Percentiles rank a stretch among this genome's conserved stretches.
phyloP scores from a whole-genome alignment of 2,113 vertebrate genomes.

The Brachypodius melanocephalos region DNA sequence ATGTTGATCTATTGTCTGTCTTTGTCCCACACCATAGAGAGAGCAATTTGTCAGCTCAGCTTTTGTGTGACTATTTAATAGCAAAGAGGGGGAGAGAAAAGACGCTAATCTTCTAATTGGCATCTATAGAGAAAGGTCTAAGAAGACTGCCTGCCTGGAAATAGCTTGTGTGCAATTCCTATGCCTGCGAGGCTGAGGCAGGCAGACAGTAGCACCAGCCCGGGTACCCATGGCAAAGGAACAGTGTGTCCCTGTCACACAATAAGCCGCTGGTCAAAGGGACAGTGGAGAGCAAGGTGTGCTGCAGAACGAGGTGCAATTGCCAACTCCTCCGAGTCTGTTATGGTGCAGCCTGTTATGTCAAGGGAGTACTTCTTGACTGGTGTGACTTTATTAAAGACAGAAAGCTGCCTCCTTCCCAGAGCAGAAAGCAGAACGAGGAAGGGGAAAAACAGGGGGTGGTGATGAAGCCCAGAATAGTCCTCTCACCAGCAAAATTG shows the following conservation, averaged over 20 bases:
- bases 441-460: background rate
- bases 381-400: slow-evolving; percentile 43
- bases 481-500: background rate
- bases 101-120: slow-evolving; percentile 82
- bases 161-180: slow-evolving; percentile 71
- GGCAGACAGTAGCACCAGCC: background rate
- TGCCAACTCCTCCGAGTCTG: background rate
- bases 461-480: background rate
- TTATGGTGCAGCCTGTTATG: slow-evolving; percentile 40
- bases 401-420: background rate
- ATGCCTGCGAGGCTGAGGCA: slow-evolving; percentile 45
- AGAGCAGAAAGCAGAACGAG: background rate
- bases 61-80: slow-evolving; percentile 84
- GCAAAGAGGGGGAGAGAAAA: slow-evolving; percentile 76
- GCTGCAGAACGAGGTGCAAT: background rate
- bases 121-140: slow-evolving; percentile 74
- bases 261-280: background rate
- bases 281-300: background rate
- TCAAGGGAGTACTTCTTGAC: slow-evolving; percentile 46
- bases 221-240: background rate
- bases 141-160: slow-evolving; percentile 67
- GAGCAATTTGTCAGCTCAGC: slow-evolving; percentile 81
- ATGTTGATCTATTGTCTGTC: slow-evolving; percentile 84
- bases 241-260: slow-evolving; percentile 7
- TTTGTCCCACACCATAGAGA: slow-evolving; percentile 75